Percentiles rank a stretch among this genome's conserved stretches.
phyloP scores from a whole-genome alignment of 2,888 invertebrate genomes.

The Timandra comae region DNA sequence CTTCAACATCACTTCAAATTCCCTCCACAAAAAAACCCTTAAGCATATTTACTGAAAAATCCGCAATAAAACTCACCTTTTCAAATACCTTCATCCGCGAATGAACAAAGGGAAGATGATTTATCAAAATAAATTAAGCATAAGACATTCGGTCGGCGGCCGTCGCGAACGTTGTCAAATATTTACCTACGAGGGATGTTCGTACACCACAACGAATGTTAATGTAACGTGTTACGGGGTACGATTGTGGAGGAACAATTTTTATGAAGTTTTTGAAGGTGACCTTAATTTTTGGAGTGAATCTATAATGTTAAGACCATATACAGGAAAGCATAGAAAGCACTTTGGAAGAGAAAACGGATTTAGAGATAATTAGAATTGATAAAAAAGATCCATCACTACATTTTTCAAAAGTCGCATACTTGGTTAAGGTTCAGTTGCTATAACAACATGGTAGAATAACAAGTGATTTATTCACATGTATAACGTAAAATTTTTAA shows the following conservation, averaged over 20 bases:
- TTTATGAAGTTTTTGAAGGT: no score
- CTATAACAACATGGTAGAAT: no score
- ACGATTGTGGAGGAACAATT: slow-evolving; percentile 21
- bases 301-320: background rate
- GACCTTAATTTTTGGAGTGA: background rate
- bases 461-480: no score
- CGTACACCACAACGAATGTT: slow-evolving; percentile 34
- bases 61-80: slow-evolving; percentile 7
- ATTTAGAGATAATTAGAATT: background rate
- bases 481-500: no score
- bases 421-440: no score
- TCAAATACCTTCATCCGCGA: slow-evolving; percentile 35
- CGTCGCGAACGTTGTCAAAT: slow-evolving; percentile 63
- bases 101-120: slow-evolving; percentile 56
- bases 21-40: no score
- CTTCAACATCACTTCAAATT: no score
- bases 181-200: slow-evolving; percentile 48
- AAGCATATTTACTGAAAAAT: no score
- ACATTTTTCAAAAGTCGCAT: background rate
- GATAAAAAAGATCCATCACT: background rate
- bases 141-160: slow-evolving; percentile 61
- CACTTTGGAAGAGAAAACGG: background rate
- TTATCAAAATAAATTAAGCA: slow-evolving; percentile 76
- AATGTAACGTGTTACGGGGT: slow-evolving; percentile 32
- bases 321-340: background rate